Conservation (phyloP, 2,113 vertebrate species). For the Grantiella picta region DNA sequence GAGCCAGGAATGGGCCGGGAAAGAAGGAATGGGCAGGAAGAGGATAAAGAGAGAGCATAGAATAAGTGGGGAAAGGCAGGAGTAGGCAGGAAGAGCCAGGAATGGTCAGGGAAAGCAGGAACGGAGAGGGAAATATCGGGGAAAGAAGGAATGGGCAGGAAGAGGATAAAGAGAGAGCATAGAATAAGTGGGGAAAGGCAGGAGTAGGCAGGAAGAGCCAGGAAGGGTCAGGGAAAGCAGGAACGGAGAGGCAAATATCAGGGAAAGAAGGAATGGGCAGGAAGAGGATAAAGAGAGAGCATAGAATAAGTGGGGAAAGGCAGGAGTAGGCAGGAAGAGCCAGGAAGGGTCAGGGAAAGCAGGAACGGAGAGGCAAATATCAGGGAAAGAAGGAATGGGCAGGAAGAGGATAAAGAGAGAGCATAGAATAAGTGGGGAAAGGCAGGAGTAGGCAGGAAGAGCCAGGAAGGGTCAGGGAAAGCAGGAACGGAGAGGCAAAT, state of each 20-base stretch:
- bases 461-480: too few relatives aligned
- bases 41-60: too few relatives aligned
- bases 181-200: too few relatives aligned
- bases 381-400: neutral
- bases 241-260: neutral
- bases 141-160: too few relatives aligned
- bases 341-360: neutral
- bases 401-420: too few relatives aligned
- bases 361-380: neutral
- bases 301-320: too few relatives aligned
- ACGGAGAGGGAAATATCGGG: accelerated
- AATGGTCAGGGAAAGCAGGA: neutral
- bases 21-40: too few relatives aligned
- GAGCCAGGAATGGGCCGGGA: neutral
- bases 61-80: too few relatives aligned
- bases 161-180: neutral
- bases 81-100: neutral
- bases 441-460: neutral
- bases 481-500: neutral
- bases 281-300: too few relatives aligned
- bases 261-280: too few relatives aligned
- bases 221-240: neutral
- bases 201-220: neutral
- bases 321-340: too few relatives aligned
- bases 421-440: too few relatives aligned